Percentiles rank a stretch among this genome's conserved stretches.
These are phyloP conservation scores for Ostrea edulis DNA, from an alignment of 1,140 invertebrate genomes.

Conservation along the genomic window DNA sequence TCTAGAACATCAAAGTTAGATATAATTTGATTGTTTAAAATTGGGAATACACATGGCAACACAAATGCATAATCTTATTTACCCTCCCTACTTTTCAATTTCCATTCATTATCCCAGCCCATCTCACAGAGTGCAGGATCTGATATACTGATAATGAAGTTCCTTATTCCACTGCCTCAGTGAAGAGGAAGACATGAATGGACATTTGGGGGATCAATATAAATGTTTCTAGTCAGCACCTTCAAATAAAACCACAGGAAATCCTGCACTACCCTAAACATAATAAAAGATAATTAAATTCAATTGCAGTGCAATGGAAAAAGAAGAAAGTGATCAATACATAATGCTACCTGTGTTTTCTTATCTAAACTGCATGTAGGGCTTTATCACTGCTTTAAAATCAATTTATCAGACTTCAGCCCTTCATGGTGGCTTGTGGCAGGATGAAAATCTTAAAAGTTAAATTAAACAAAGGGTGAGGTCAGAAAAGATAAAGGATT, in stretches of 20 bases:
- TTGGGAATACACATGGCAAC: not conserved
- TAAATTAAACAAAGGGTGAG: not conserved
- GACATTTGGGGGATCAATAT: not conserved
- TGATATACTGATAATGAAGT: not conserved
- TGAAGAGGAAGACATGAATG: not conserved
- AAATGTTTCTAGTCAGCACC: not conserved
- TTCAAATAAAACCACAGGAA: constrained; percentile 4
- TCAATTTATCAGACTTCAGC: constrained; percentile 24
- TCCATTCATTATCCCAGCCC: constrained; percentile 33
- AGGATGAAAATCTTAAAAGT: constrained; percentile 33
- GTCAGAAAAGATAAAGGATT: constrained; percentile 9
- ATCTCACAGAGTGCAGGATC: constrained; percentile 8
- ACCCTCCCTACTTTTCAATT: constrained; percentile 3
- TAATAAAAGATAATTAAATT: not conserved
- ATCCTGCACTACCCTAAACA: constrained; percentile 9
- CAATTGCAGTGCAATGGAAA: constrained; percentile 14
- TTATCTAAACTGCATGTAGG: not conserved
- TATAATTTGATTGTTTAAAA: not conserved
- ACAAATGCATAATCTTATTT: not conserved
- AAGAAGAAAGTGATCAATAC: constrained; percentile 15
- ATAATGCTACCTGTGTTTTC: constrained; percentile 6
- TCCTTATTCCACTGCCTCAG: not conserved
- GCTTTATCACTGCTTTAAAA: constrained; percentile 2
- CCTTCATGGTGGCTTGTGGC: constrained; percentile 15
- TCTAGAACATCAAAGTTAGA: not conserved